Conservation (phyloP, 2,113 vertebrate species). For the Pseudopodoces humilis region DNA sequence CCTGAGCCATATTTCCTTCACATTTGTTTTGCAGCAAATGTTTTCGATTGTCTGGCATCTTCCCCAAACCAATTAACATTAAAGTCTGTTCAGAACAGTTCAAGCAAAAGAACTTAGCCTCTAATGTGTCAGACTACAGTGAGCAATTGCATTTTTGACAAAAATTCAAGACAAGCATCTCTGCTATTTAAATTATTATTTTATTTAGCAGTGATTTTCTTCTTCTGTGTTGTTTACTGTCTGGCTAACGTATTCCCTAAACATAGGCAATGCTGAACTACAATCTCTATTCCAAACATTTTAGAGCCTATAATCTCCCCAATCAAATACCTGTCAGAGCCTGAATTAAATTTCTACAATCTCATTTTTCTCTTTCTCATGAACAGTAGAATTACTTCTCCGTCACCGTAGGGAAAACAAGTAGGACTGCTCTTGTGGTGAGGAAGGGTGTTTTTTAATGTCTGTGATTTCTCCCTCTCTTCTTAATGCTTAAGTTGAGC, state of each 20-base stretch:
- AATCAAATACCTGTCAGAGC: conserved; percentile 35
- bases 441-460: neutral
- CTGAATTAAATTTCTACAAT: conserved; percentile 16
- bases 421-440: neutral
- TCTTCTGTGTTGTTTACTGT: neutral
- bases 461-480: neutral
- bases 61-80: conserved; percentile 64
- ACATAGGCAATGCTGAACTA: neutral
- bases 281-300: conserved; percentile 28
- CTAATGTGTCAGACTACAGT: conserved; percentile 40
- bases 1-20: conserved; percentile 40
- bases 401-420: neutral
- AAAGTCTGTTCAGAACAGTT: conserved; percentile 57
- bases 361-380: conserved; percentile 11
- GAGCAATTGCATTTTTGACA: conserved; percentile 37
- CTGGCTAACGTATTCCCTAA: conserved; percentile 20
- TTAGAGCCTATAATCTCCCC: conserved; percentile 26
- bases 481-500: neutral
- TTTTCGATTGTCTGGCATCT: conserved; percentile 59
- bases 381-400: neutral
- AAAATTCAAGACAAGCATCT: conserved; percentile 22
- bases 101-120: conserved; percentile 15
- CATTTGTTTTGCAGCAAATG: conserved; percentile 35
- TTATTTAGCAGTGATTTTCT: conserved; percentile 29
- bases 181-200: conserved; percentile 44